Conservation (phyloP, 2,888 invertebrate species). For the Smittia sp. region DNA sequence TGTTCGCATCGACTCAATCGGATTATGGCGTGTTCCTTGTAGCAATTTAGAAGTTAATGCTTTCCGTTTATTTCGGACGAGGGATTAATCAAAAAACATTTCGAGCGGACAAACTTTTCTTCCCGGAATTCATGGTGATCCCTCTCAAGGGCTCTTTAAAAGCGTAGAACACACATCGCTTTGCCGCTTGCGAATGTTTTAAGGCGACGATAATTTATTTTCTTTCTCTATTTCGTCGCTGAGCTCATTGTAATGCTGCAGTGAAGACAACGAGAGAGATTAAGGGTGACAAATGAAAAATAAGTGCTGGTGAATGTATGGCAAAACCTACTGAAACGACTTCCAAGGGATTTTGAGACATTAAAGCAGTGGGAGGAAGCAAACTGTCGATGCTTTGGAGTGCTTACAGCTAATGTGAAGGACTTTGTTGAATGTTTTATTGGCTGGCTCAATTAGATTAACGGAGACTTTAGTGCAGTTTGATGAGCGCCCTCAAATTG, state of each 20-base stretch:
- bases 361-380: neutral
- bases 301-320: neutral
- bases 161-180: neutral
- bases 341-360: slow-evolving; percentile 3
- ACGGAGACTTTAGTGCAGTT: neutral
- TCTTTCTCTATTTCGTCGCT: neutral
- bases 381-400: neutral
- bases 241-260: neutral
- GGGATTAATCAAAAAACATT: slow-evolving; percentile 9
- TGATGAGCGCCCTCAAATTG: neutral
- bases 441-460: too few species aligned
- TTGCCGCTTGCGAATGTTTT: neutral
- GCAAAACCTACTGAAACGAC: neutral
- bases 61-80: neutral
- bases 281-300: slow-evolving; percentile 26
- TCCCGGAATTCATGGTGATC: neutral
- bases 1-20: neutral
- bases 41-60: neutral
- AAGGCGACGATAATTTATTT: neutral
- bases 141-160: neutral
- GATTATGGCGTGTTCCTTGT: slow-evolving; percentile 13
- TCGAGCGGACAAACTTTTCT: neutral
- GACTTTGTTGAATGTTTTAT: neutral
- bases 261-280: slow-evolving; percentile 8
- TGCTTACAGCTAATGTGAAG: neutral